Conservation (phyloP, 2,113 vertebrate species). For the Phocoena phocoena region DNA sequence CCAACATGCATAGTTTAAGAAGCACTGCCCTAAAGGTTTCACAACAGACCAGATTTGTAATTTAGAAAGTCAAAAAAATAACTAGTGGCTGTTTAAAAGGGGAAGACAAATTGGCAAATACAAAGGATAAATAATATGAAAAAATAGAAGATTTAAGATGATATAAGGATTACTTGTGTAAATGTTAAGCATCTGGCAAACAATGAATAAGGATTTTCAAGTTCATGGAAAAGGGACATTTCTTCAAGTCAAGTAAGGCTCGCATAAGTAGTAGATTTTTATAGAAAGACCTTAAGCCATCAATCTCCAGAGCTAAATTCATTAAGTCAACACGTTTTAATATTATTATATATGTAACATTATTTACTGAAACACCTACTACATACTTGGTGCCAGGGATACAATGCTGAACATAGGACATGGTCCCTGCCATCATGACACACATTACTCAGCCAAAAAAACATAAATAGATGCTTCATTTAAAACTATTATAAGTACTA, state of each 20-base stretch:
- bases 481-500: background rate
- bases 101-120: background rate
- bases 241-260: background rate
- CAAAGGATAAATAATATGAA: background rate
- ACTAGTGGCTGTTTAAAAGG: background rate
- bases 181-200: background rate
- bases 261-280: background rate
- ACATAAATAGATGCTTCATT: background rate
- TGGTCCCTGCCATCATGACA: background rate
- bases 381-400: background rate
- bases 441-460: background rate
- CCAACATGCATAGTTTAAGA: background rate
- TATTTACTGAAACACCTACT: background rate
- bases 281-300: background rate
- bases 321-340: background rate
- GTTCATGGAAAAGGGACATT: background rate
- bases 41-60: background rate
- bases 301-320: background rate
- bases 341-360: background rate
- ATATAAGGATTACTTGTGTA: background rate
- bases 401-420: background rate
- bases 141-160: background rate
- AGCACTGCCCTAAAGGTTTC: background rate
- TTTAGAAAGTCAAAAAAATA: background rate
- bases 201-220: background rate